Evolutionary conservation across 2,888 invertebrate species (phyloP).

Genomic region (Tholera decimalis): DNA sequence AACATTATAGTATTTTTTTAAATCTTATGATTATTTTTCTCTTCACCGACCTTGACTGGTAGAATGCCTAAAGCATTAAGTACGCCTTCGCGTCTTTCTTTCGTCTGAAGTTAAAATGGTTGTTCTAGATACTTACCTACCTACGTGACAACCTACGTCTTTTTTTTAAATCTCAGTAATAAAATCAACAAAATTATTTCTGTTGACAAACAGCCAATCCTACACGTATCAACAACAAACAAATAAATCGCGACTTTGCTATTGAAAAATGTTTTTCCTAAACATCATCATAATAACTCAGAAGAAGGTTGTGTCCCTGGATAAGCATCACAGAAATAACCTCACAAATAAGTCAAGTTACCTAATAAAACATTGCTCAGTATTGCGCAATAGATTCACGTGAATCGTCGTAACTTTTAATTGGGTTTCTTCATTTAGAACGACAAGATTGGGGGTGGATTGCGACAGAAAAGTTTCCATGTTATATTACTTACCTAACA

Average conservation of each 20-base stretch:
- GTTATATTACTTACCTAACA: constrained; percentile 50
- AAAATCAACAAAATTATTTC: constrained; percentile 11
- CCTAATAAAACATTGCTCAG: constrained; percentile 60
- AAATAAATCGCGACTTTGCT: constrained; percentile 34
- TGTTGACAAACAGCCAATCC: constrained; percentile 28
- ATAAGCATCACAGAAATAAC: constrained; percentile 68
- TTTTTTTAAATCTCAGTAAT: neutral
- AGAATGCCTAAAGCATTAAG: too few species aligned
- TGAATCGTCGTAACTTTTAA: constrained; percentile 74
- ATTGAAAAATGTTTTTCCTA: constrained; percentile 14
- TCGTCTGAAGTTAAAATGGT: too few species aligned
- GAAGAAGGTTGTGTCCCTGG: constrained; percentile 45
- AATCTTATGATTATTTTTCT: too few species aligned
- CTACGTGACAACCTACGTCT: too few species aligned
- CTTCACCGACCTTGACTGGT: too few species aligned
- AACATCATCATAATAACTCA: constrained; percentile 7
- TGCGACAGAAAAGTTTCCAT: constrained; percentile 60
- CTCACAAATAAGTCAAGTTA: constrained; percentile 63
- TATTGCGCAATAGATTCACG: constrained; percentile 72
- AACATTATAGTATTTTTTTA: neutral
- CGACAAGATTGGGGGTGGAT: constrained; percentile 63
- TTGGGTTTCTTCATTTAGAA: constrained; percentile 75
- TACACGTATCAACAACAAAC: constrained; percentile 30
- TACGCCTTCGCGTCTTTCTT: too few species aligned
- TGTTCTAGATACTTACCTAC: neutral